Base-by-base conservation (phyloP, 2,888 invertebrate species). In the Idaea biselata region DNA sequence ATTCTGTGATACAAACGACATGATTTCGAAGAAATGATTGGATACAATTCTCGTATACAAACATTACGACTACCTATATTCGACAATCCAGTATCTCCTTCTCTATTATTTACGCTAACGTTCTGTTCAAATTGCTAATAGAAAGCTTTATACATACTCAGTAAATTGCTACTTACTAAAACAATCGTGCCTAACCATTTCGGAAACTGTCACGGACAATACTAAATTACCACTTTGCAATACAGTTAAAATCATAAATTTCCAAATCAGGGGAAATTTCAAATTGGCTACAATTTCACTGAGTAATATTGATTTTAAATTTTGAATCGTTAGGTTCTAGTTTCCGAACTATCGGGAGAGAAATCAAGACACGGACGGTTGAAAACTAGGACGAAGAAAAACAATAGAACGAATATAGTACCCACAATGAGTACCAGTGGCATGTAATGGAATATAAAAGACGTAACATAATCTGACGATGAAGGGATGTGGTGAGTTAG, bases 171-270 rank as follows among this genome's bases (percentile, higher is more conserved):
- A 67, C 68, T 72, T 67, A 70, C 68, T 68, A 63, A 68, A 65
- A 72, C 68, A 72, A 68, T 68, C 69, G 71, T 68, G 71, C 68
- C 61, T 59, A 59, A 71, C 70, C 71, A 67, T 71, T 73, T 69
- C 62, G 66, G 60, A 68, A 64, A 66, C 60, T 75, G 71, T 72
- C 68, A 69, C 66, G 68, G 68, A 66, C 61, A 65, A 68, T 61
- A 69, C 69, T 56, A 69, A 73, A 73, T 73, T 69, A 69, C 60
- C 73, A 69, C 68, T 73, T 71, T 67, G 60, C 53, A 56, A 60
- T 56, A 68, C 72, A 70, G 69, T 68, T 71, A 69, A 62, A 61
- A 64, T 63, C 64, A 67, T 66, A 68, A 66, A 68, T 68, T 70
- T 64, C 68, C 67, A 67, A 70, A 69, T 68, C 66, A 63, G 68